Evolutionary conservation across 2,113 vertebrate genomes (phyloP).

Genomic region (Paracanthobrama guichenoti): DNA sequence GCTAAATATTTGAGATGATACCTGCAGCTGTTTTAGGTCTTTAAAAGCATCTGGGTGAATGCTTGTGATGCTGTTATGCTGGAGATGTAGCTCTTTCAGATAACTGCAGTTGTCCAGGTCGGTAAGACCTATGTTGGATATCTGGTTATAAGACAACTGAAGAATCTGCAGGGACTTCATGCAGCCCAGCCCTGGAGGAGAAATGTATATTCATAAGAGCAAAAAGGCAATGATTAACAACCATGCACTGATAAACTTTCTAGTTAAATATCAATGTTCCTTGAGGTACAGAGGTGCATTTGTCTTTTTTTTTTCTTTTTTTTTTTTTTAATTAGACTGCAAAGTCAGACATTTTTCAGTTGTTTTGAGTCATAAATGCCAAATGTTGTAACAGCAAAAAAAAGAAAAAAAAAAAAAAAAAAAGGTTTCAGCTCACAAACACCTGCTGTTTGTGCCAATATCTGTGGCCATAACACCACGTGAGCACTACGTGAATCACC

Average conservation of each 20-base stretch:
- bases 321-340: too few relatives aligned
- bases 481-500: background rate
- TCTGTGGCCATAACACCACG: background rate
- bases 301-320: background rate
- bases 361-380: background rate
- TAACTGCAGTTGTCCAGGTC: conserved; percentile 76
- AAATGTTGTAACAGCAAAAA: background rate
- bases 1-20: conserved; percentile 57
- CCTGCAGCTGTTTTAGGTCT: conserved; percentile 79
- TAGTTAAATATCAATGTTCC: background rate
- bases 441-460: background rate
- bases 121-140: conserved; percentile 66
- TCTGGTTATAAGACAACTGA: conserved; percentile 80
- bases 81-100: conserved; percentile 78
- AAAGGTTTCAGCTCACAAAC: background rate
- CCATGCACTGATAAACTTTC: background rate
- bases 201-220: conserved; percentile 4
- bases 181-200: conserved; percentile 66
- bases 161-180: conserved; percentile 73
- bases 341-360: background rate
- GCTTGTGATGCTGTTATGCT: conserved; percentile 78
- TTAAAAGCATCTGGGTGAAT: conserved; percentile 80
- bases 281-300: background rate
- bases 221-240: conserved; percentile 21
- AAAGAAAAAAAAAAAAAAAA: background rate